These are phyloP conservation scores for Steinernema feltiae DNA, from an alignment of 1,140 invertebrate genomes.

Conservation along the genomic window DNA sequence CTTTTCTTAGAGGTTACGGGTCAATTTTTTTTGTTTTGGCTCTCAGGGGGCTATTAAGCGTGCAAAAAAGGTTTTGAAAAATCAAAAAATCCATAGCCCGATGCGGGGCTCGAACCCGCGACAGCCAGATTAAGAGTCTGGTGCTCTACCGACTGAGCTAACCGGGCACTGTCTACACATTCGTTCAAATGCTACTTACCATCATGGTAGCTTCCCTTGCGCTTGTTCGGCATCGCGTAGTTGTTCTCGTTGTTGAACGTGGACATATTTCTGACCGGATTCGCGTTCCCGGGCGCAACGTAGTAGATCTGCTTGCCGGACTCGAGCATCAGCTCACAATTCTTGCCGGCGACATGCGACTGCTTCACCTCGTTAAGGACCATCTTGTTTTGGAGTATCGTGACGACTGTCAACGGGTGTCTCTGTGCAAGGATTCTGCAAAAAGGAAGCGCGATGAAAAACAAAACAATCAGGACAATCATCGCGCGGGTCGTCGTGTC, in stretches of 20 bases:
- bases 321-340: conserved; percentile 42
- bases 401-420: neutral
- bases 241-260: conserved; percentile 16
- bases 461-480: neutral
- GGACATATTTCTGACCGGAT: conserved; percentile 22
- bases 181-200: conserved; percentile 5
- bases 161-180: neutral
- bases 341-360: neutral
- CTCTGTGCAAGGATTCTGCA: neutral
- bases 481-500: neutral
- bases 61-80: neutral
- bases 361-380: neutral
- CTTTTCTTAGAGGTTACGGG: too few species aligned
- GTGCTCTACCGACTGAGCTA: neutral
- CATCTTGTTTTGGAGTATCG: neutral
- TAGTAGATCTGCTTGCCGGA: conserved; percentile 43
- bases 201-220: conserved; percentile 7
- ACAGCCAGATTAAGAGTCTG: neutral
- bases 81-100: neutral
- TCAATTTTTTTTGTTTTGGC: neutral
- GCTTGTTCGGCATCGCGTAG: neutral
- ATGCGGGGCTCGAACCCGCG: too few species aligned
- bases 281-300: conserved; percentile 40
- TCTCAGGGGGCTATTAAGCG: too few species aligned
- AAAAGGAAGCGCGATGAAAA: neutral